Evolutionary conservation across 53 echinoderm and acorn worm species (phyloP), one percentile per base, ranked within the genome.

Genomic region (Actinopyga echinites): DNA sequence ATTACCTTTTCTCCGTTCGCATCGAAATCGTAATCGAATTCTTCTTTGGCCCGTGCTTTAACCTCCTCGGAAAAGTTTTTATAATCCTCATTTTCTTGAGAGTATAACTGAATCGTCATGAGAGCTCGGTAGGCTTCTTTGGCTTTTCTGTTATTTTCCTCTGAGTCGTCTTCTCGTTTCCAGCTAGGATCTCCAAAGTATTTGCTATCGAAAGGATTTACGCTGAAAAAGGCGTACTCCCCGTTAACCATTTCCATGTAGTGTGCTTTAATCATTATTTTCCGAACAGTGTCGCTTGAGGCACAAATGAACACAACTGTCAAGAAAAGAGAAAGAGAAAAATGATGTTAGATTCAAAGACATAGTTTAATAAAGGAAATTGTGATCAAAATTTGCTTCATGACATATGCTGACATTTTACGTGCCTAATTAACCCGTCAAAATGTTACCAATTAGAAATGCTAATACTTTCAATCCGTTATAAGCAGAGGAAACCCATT

Each of bases 271-370:
- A 97, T 75, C 97, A 97, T 97, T 40, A 97, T 89, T 69, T 88
- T 84, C 0, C 97, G 90, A 30, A 97, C 91, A 21, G 97, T 90
- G 30, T 97, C 97, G 26, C 92, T 92, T 17, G 92, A 92, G 31
- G 97, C 97, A 87, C 97, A 97, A 83, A 97, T 97, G 60, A 97
- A 92, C 60, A 97, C 97, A 67, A 97, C 97, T 97, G 87, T 24
- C 84, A 83, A 75, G 29, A 31, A 24, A 55, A 49, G 56, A 31
- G 10, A 56, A 77, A 9, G 57, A 31, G 17, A 44, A 43, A 43
- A 15, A 2, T 2, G 49, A 15, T 49, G 49, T 17, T 40, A 40
- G 6, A 40, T 7, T 40, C 40, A 40, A 40, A 2, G 40, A 40
- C 13, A 49, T 49, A 13, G 13, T 49, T 15, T 6, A 49, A 3